A percentile compares a stretch with the other conserved stretches of the same genome.
These are phyloP conservation scores for Macropus fuliginosus DNA, from an alignment of 2,797 vertebrate species.

Conservation along the genomic window DNA sequence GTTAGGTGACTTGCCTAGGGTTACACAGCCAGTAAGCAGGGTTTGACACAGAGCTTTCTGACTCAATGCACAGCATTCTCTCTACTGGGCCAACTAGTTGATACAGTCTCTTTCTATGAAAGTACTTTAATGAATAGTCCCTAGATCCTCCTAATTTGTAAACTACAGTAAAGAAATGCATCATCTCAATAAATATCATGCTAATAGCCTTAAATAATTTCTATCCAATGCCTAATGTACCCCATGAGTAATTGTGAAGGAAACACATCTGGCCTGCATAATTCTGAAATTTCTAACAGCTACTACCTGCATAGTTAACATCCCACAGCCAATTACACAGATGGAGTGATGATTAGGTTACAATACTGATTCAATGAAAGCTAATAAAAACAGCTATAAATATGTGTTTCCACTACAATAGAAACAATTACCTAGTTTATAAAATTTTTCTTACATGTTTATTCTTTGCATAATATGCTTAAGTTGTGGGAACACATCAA, in stretches of 20 bases:
- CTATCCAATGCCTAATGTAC: conserved; percentile 41
- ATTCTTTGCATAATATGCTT: conserved; percentile 25
- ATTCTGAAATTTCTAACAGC: conserved; percentile 48
- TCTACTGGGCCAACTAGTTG: neutral
- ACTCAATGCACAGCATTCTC: neutral
- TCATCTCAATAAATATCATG: neutral
- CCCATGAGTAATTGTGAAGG: conserved; percentile 54
- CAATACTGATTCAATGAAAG: conserved; percentile 57
- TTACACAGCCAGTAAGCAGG: neutral
- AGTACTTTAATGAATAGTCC: neutral
- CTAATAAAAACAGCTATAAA: conserved; percentile 21
- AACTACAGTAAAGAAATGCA: conserved; percentile 35
- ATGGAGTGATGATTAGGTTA: conserved; percentile 6
- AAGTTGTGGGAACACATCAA: conserved; percentile 39
- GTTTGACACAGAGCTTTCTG: neutral
- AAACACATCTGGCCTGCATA: conserved; percentile 31
- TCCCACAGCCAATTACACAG: conserved; percentile 54
- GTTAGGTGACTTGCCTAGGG: neutral
- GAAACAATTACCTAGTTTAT: conserved; percentile 6
- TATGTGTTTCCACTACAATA: conserved; percentile 46
- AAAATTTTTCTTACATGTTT: neutral
- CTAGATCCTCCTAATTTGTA: conserved; percentile 30
- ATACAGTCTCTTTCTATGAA: neutral
- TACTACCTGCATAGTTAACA: conserved; percentile 40
- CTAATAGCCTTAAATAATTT: conserved; percentile 49